phyloP scores from a whole-genome alignment of 2,113 vertebrate genomes.

The Excalfactoria chinensis region DNA sequence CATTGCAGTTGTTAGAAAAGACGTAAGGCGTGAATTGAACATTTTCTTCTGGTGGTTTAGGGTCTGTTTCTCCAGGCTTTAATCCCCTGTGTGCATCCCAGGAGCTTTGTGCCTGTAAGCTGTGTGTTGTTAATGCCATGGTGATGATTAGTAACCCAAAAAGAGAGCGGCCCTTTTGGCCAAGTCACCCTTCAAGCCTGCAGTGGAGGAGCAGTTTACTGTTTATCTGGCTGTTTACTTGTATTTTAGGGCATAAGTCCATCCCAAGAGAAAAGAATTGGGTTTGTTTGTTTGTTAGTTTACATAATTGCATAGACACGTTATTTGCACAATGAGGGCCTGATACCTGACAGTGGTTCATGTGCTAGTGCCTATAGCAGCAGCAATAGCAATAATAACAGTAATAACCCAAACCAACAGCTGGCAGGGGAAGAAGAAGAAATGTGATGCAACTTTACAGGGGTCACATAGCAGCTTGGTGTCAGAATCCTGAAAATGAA shows the following conservation, averaged over 20 bases:
- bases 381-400: not conserved
- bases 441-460: slow-evolving; percentile 13
- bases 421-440: not conserved
- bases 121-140: not conserved
- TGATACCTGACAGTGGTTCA: not conserved
- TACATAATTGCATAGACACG: not conserved
- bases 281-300: not conserved
- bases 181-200: accelerated
- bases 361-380: not conserved
- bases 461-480: not conserved
- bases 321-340: not conserved
- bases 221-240: not conserved
- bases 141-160: slow-evolving; percentile 1
- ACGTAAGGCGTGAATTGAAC: not conserved
- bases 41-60: slow-evolving; percentile 14
- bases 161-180: not conserved
- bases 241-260: not conserved
- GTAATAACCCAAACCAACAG: not conserved
- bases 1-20: not conserved
- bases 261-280: not conserved
- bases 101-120: not conserved
- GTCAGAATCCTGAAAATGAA: slow-evolving; percentile 32
- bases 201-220: not conserved
- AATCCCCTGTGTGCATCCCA: not conserved
- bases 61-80: not conserved